Evolutionary conservation across 2,888 invertebrate species (phyloP), one percentile per base, ranked within the genome.

Genomic region (Amphiduros pacificus): DNA sequence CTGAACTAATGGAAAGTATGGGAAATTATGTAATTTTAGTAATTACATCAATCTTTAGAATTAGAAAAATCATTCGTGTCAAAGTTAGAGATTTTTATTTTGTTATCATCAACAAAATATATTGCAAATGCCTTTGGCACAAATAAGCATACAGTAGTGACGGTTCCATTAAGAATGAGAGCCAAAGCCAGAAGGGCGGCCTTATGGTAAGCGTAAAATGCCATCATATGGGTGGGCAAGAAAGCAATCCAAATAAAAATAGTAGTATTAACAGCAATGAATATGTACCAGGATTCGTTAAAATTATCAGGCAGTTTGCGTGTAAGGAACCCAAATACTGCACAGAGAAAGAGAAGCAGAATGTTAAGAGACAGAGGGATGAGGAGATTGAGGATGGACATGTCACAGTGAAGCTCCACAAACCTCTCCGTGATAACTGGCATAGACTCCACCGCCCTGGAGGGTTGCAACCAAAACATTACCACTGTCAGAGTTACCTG

Each of bases 361-460:
- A 64, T 32, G 58, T 66, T 66, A 53, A 53, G 58, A 26, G 67
- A 67, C 9, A 75, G 65, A 0, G 75, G 72, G 1, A 69, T 56
- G 26, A 74, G 61, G 22, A 77, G 63, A 29, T 70, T 68, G 2
- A 61, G 62, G 22, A 67, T 53, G 1, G 72, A 72, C 29, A 74
- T 66, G 31, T 69, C 65, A 62, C 75, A 76, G 54, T 65, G 65
- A 50, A 72, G 58, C 60, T 73, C 74, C 40, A 74, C 74, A 55
- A 68, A 67, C 28, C 66, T 65, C 55, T 70, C 68, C 5, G 68
- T 73, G 29, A 54, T 49, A 36, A 70, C 53, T 11, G 29, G 53
- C 53, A 53, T 53, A 17, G 31, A 6, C 4, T 29, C 11, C 4
- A 11, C 14, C 17, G 53, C 24, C 32, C 3, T 17, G n/a, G 29